A percentile compares a stretch with the other conserved stretches of the same genome.
These are phyloP conservation scores for Phymanthus crucifer DNA, from an alignment of 92 coral and sea anemone genomes.

Conservation along the genomic window DNA sequence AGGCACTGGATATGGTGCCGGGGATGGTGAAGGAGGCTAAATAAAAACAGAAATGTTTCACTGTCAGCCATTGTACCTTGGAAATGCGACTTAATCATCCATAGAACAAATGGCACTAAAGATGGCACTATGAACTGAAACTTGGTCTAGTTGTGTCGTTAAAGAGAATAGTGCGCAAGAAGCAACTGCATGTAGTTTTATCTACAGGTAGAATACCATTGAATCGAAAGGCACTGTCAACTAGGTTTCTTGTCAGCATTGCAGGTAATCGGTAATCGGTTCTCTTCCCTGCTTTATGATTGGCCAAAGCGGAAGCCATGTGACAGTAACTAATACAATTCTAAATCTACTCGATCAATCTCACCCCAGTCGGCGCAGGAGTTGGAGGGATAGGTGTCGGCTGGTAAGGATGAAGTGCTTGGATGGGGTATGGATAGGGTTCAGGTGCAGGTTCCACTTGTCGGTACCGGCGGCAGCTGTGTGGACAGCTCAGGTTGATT, in stretches of 20 bases:
- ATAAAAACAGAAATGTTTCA: neutral
- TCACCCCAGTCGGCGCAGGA: neutral
- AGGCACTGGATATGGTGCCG: constrained; percentile 39
- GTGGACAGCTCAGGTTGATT: constrained; percentile 24
- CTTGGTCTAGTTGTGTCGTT: too few relatives aligned
- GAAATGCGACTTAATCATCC: neutral
- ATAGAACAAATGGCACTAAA: too few relatives aligned
- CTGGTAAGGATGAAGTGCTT: constrained; percentile 54
- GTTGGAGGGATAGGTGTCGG: constrained; percentile 28
- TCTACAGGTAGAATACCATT: too few relatives aligned
- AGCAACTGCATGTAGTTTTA: too few relatives aligned
- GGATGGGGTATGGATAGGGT: constrained; percentile 43
- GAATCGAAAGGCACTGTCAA: too few relatives aligned
- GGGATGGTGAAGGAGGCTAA: neutral
- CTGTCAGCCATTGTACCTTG: neutral
- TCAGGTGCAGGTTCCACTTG: constrained; percentile 15
- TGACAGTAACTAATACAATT: neutral
- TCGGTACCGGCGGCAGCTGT: constrained; percentile 47
- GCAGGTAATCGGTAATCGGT: too few relatives aligned
- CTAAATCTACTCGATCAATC: neutral
- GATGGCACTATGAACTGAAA: too few relatives aligned
- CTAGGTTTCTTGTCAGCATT: too few relatives aligned
- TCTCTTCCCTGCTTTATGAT: neutral
- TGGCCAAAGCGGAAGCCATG: neutral
- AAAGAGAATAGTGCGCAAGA: too few relatives aligned